Conservation (phyloP, 2,888 invertebrate genomes). For the Agonopterix arenella region DNA sequence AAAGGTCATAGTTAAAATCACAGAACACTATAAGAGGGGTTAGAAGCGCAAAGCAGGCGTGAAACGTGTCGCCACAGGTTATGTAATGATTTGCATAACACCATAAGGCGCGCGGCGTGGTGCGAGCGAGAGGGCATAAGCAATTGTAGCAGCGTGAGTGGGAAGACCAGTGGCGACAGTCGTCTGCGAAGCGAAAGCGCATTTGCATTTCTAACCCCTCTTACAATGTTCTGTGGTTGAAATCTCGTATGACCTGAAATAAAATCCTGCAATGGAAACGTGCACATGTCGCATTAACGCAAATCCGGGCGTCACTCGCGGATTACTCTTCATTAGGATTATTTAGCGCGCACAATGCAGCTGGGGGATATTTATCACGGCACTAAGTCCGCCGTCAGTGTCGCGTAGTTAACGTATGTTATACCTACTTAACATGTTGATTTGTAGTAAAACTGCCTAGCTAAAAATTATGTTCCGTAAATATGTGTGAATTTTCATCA, state of each 20-base stretch:
- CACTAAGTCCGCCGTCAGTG: slow-evolving; percentile 9
- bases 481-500: neutral
- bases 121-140: too few species aligned
- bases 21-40: too few species aligned
- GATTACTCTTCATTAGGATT: slow-evolving; percentile 48
- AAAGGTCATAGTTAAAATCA: neutral
- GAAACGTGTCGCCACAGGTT: too few species aligned
- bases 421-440: neutral
- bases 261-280: slow-evolving; percentile 13
- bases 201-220: too few species aligned
- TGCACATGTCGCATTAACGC: slow-evolving; percentile 5
- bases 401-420: too few species aligned
- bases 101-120: too few species aligned
- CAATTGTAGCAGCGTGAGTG: too few species aligned
- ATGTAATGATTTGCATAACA: too few species aligned
- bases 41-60: too few species aligned
- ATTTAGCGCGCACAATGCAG: neutral
- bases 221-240: too few species aligned
- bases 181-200: too few species aligned
- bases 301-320: slow-evolving; percentile 26
- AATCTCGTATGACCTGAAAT: neutral
- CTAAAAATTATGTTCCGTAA: neutral
- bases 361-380: slow-evolving; percentile 11
- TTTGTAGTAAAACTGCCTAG: neutral
- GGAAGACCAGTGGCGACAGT: too few species aligned